These are phyloP conservation scores for Ictalurus furcatus DNA, from an alignment of 2,113 vertebrate species.

Conservation along the genomic window DNA sequence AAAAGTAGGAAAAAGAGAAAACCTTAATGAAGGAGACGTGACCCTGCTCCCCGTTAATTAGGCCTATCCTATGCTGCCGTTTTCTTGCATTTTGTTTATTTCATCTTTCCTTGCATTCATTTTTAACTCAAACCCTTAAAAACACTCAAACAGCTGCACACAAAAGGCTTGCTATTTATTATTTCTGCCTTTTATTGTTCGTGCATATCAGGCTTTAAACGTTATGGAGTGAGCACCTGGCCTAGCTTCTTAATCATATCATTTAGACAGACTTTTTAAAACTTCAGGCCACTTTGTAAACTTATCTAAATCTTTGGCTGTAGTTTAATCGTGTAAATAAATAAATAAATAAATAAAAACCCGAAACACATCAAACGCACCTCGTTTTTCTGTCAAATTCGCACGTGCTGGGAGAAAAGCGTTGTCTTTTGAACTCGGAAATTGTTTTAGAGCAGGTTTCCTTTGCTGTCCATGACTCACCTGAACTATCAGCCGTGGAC, in stretches of 20 bases:
- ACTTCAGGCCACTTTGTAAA: not conserved
- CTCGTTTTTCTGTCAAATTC: not conserved
- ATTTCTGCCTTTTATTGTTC: not conserved
- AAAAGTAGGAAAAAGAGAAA: not conserved
- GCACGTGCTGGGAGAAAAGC: not conserved
- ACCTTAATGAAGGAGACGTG: not conserved
- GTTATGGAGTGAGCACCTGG: not conserved
- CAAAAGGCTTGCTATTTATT: not conserved
- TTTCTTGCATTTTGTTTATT: not conserved
- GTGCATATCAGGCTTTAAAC: not conserved
- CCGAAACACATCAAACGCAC: not conserved
- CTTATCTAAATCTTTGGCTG: not conserved
- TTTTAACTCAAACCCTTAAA: not conserved
- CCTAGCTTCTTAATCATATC: not conserved
- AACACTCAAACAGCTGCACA: not conserved
- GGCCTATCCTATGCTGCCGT: no score
- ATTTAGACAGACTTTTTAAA: not conserved
- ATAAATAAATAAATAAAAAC: not conserved
- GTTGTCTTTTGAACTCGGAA: not conserved
- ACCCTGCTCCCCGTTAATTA: not conserved
- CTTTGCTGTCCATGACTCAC: constrained; percentile 3
- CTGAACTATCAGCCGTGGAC: constrained; percentile 51
- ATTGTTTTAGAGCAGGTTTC: not conserved
- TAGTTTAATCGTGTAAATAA: not conserved
- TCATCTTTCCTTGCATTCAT: not conserved